Conservation (phyloP, 35 echinoderm and acorn worm species). For the Holothuria glaberrima region DNA sequence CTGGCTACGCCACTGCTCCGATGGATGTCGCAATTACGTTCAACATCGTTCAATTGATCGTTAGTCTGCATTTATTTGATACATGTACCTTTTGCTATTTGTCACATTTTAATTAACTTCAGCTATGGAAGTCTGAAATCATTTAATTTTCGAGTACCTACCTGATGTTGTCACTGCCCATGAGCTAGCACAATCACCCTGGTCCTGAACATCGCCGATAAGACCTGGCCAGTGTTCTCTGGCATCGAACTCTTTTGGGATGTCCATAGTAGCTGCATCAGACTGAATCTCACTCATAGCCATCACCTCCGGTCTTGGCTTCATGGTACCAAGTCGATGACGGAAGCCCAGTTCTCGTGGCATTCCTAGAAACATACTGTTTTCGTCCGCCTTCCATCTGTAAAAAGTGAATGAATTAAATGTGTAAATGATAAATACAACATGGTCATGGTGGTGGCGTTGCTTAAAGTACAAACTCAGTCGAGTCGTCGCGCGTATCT, state of each 20-base stretch:
- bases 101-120: too few relatives aligned
- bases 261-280: conserved; percentile 40
- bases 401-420: not conserved
- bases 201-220: conserved; percentile 81
- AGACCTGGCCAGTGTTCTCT: conserved; percentile 87
- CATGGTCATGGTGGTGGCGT: too few relatives aligned
- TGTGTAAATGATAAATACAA: too few relatives aligned
- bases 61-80: too few relatives aligned
- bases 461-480: too few relatives aligned
- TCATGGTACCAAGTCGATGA: conserved; percentile 68
- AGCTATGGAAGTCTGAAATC: too few relatives aligned
- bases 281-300: conserved; percentile 70
- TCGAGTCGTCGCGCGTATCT: too few relatives aligned
- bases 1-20: too few relatives aligned
- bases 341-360: conserved; percentile 51
- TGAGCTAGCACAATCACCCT: conserved; percentile 91
- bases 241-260: conserved; percentile 83
- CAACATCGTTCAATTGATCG: too few relatives aligned
- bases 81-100: too few relatives aligned
- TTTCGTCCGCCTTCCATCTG: conserved; percentile 79
- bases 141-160: too few relatives aligned
- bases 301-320: conserved; percentile 51
- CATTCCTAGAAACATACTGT: conserved; percentile 67
- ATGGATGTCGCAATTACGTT: too few relatives aligned
- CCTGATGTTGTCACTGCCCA: conserved; percentile 92